phyloP scores from a whole-genome alignment of 2,797 vertebrate species.

The Botia kubotai region DNA sequence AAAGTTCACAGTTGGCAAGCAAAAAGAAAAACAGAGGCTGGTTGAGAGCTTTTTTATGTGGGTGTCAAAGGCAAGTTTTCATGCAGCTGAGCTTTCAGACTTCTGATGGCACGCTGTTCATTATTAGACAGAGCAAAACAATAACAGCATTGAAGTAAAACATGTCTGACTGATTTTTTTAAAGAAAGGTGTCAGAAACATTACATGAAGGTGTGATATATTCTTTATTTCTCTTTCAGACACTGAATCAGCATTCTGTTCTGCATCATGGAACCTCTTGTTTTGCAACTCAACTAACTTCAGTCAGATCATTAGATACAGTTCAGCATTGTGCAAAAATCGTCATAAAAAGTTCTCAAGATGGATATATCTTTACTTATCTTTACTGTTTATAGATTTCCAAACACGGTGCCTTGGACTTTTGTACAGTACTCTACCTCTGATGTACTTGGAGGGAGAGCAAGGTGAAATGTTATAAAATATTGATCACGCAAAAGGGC shows the following conservation, averaged over 20 bases:
- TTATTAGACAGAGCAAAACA: conserved; percentile 44
- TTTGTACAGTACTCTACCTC: not conserved
- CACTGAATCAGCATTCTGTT: conserved; percentile 1
- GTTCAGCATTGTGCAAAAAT: not conserved
- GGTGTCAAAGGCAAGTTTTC: conserved; percentile 47
- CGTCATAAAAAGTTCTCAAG: not conserved
- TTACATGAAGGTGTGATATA: conserved; percentile 22
- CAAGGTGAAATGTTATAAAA: conserved; percentile 26
- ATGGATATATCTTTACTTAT: not conserved
- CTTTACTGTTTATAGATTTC: not conserved
- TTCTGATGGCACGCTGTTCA: conserved; percentile 27
- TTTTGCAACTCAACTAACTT: not conserved
- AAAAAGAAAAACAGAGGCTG: conserved; percentile 13
- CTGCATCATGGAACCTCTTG: conserved; percentile 13
- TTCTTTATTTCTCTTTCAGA: conserved; percentile 1
- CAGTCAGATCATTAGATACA: not conserved
- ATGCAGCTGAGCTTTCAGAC: conserved; percentile 27
- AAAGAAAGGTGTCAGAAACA: conserved; percentile 21
- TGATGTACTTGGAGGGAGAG: not conserved
- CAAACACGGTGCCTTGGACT: not conserved
- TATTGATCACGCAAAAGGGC: conserved; percentile 44
- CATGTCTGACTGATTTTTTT: conserved; percentile 15
- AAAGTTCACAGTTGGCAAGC: conserved; percentile 25
- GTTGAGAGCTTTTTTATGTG: conserved; percentile 43
- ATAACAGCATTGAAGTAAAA: conserved; percentile 26